These are phyloP conservation scores for Corythornis madagascariensis DNA, from an alignment of 2,113 vertebrate genomes.

Conservation along the genomic window DNA sequence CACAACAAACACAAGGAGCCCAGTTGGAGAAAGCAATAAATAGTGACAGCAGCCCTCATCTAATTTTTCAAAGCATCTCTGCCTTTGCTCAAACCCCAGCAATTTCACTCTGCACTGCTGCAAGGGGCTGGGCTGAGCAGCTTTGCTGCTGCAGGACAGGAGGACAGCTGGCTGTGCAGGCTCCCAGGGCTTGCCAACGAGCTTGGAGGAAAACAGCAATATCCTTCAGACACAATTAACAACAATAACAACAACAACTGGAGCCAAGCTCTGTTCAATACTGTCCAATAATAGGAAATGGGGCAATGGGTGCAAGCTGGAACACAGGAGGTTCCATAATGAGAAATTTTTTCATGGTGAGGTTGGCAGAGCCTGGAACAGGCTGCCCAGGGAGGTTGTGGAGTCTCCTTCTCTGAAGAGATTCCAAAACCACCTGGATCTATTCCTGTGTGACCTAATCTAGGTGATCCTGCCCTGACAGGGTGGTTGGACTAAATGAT, in stretches of 20 bases:
- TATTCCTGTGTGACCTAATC: no score
- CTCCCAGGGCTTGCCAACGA: background rate
- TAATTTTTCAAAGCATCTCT: slow-evolving; percentile 40
- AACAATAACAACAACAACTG: background rate
- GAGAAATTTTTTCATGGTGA: no score
- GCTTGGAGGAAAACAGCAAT: background rate
- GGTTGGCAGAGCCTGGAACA: no score
- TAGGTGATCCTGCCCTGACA: no score
- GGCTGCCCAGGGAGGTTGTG: no score
- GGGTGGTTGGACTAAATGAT: no score
- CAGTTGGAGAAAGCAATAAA: slow-evolving; percentile 51
- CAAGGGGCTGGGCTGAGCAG: background rate
- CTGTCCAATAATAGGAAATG: no score
- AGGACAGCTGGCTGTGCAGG: background rate
- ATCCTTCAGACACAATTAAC: background rate
- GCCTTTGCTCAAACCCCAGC: background rate
- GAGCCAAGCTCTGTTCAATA: no score
- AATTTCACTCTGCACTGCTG: background rate
- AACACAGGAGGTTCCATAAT: no score
- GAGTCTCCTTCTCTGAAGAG: no score
- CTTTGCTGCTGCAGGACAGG: background rate
- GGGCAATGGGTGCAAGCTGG: no score
- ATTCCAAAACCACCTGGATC: no score
- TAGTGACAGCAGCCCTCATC: slow-evolving; percentile 43
- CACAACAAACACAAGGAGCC: slow-evolving; percentile 49